Base-by-base conservation (phyloP, 2,797 vertebrate genomes). In the Crypturellus tataupa region DNA sequence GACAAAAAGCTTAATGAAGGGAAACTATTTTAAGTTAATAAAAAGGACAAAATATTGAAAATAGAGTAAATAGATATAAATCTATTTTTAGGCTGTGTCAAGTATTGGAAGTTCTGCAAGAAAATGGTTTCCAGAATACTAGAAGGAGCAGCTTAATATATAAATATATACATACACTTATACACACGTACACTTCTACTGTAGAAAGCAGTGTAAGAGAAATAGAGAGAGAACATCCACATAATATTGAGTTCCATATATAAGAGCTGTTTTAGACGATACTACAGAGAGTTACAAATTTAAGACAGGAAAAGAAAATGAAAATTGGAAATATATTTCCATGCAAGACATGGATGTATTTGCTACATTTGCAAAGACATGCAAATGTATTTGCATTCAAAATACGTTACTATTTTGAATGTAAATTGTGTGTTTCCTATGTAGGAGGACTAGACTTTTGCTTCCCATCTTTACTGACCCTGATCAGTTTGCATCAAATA, bases 111-210 rank as follows among this genome's bases (percentile, higher is more conserved):
- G 24, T 27, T 75, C n/a, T 69, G 53, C 47, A 58, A 23, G 21
- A 90, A 78, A 3, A 12, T 67, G 58, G 58, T 37, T 62, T 60
- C 31, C 62, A 81, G 33, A 63, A 59, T 25, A 67, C 12, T 44
- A 46, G 47, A 70, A 85, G 75, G 70, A 79, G 62, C 7, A 79
- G 25, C 25, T 71, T 81, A 82, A 33, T 31, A 33, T n/a, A 33
- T 37, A 44, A 60, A 80, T 42, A 68, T 20, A 73, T 62, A 56
- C 33, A 24, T 18, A 31, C 14, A 53, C 7, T 44, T 7, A 75
- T 2, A 53, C 1, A 73, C 1, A 89, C 3, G 58, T 3, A 55
- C 1, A 56, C 2, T 13, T 35, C 10, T n/a, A 42, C 16, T n/a
- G 31, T 44, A 55, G 42, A 51, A 59, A 68, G 24, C 29, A 67